Percentiles rank a stretch among this genome's conserved stretches.
phyloP scores from a whole-genome alignment of 2,797 vertebrate species.

The Sebastes itinus region DNA sequence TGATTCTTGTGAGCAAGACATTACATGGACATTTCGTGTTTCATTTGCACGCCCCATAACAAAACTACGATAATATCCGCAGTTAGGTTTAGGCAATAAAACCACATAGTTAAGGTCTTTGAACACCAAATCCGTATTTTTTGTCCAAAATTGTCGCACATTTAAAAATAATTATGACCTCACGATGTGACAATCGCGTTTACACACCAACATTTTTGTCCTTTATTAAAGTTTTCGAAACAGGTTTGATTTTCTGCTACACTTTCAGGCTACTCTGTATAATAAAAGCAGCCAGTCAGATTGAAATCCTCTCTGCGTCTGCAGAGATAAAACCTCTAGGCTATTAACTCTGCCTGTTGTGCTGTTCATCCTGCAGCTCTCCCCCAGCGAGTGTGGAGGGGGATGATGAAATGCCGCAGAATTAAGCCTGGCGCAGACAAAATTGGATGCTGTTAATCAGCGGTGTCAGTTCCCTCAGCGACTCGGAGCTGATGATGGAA shows the following conservation, averaged over 20 bases:
- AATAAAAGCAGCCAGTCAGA: slow-evolving; percentile 16
- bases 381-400: slow-evolving; percentile 7
- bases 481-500: slow-evolving; percentile 7
- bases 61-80: too few species aligned
- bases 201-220: too few species aligned
- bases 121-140: too few species aligned
- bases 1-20: background rate
- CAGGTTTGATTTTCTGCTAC: background rate
- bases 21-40: too few species aligned
- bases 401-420: slow-evolving; percentile 47
- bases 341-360: slow-evolving; percentile 46
- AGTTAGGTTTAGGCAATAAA: too few species aligned
- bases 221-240: too few species aligned
- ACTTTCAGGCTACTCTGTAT: background rate
- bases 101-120: too few species aligned
- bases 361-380: slow-evolving; percentile 11
- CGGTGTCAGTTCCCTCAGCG: slow-evolving; percentile 20
- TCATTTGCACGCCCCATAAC: too few species aligned
- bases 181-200: too few species aligned
- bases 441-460: slow-evolving; percentile 50
- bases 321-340: slow-evolving; percentile 36
- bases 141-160: too few species aligned
- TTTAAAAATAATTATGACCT: too few species aligned
- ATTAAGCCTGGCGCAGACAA: slow-evolving; percentile 40
- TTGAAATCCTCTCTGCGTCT: slow-evolving; percentile 27